Evolutionary conservation across 2,113 vertebrate species (phyloP), one percentile per base, ranked within the genome.

Genomic region (Phylloscopus trochilus): DNA sequence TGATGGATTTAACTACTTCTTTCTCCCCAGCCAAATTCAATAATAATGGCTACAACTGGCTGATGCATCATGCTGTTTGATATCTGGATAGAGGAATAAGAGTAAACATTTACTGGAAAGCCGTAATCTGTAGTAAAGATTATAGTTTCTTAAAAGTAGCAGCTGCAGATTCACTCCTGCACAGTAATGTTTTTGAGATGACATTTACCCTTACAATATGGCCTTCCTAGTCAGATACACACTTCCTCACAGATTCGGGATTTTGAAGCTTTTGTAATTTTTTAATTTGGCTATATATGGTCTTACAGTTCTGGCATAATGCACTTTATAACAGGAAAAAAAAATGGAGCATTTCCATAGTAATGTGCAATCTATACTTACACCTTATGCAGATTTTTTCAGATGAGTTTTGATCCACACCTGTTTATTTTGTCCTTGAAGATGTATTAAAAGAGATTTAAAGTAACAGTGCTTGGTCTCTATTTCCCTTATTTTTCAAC

Each of bases 291-390:
- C 83, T 93, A 10, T 75, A 55, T 55, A 70, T 78, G 79, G 72
- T 94, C 92, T 94, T 92, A 88, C 39, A 46, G 76, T 89, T 90
- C 56, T 89, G 66, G 52, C 28, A 56, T 94, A 74, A 90, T 78
- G 90, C 94, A 96, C 86, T 96, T 97, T 93, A 79, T 92, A 78
- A 90, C 68, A 76, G 43, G 58, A 93, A 87, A 79, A 52, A 52
- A 77, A 68, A 93, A 91, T 28, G 0, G 93, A 89, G 83, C 80
- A 75, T 95, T 96, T 96, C 90, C 90, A 64, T 75, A 64, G 43
- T 78, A 89, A 89, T 23, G 53, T 94, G 76, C 88, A 82, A 82
- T 69, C 64, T 88, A 26, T 77, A 74, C n/a, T 96, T 92, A 86
- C 37, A 87, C 51, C 35, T 88, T 81, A 43, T 9, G 73, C 86